phyloP scores from a whole-genome alignment of 2,113 vertebrate species.

The Microtus montanus region DNA sequence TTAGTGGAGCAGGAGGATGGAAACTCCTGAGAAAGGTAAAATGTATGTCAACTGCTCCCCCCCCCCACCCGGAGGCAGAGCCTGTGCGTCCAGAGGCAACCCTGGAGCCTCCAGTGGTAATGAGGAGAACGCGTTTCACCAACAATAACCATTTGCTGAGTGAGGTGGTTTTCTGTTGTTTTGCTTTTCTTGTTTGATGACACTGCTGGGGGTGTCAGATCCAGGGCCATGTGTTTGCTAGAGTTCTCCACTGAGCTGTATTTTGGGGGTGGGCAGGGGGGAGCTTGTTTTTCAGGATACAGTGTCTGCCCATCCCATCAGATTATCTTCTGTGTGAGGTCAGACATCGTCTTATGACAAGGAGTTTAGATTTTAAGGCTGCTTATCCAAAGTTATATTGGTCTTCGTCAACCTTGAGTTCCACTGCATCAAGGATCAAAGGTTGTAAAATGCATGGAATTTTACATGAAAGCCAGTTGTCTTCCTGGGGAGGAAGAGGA shows the following conservation, averaged over 20 bases:
- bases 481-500: background rate
- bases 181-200: background rate
- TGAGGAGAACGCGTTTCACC: background rate
- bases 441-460: background rate
- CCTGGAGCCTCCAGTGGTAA: background rate
- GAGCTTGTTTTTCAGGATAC: background rate
- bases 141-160: background rate
- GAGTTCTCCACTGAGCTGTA: background rate
- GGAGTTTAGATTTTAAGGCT: background rate
- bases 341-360: background rate
- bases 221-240: background rate
- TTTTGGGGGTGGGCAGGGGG: rapidly evolving
- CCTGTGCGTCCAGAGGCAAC: no score
- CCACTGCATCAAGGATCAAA: background rate
- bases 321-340: no score
- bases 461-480: background rate
- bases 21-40: background rate
- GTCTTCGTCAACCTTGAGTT: background rate
- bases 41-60: background rate
- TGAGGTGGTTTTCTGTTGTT: background rate
- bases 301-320: no score
- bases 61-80: no score
- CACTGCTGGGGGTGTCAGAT: background rate
- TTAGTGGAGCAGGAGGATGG: background rate
- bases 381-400: background rate